These are phyloP conservation scores for Pocota personata DNA, from an alignment of 2,888 invertebrate genomes.

Conservation along the genomic window DNA sequence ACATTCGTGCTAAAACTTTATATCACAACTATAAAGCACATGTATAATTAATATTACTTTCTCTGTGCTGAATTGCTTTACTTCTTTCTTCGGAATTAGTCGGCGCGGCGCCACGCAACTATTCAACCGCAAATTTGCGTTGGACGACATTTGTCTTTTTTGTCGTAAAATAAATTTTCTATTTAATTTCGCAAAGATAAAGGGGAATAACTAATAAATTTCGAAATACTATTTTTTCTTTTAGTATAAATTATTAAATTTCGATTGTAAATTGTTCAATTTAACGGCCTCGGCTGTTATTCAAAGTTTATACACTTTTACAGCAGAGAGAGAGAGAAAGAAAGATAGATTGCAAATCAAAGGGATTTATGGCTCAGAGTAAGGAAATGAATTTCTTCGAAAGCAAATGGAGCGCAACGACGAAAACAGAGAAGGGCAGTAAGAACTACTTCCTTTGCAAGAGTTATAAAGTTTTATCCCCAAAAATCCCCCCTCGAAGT, in stretches of 20 bases:
- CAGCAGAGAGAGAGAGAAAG: no score
- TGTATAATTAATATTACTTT: slow-evolving; percentile 36
- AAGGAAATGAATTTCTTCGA: slow-evolving; percentile 26
- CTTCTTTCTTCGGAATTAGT: not conserved
- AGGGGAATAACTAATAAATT: not conserved
- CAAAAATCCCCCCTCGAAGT: not conserved
- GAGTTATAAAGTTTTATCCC: slow-evolving; percentile 30
- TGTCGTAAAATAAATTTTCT: not conserved
- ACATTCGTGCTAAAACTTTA: slow-evolving; percentile 13
- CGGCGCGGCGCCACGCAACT: slow-evolving; percentile 27
- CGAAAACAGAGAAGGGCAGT: not conserved
- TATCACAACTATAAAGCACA: slow-evolving; percentile 15
- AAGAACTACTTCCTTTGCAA: not conserved
- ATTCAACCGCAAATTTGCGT: not conserved
- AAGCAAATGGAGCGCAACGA: slow-evolving; percentile 13
- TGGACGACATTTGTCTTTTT: not conserved
- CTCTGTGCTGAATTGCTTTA: not conserved
- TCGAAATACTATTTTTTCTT: not conserved
- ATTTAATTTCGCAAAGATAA: slow-evolving; percentile 8
- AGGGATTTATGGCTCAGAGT: slow-evolving; percentile 28
- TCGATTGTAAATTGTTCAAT: no score
- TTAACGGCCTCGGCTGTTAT: not conserved
- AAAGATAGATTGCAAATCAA: slow-evolving; percentile 49
- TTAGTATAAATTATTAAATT: slow-evolving; percentile 5
- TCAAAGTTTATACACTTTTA: not conserved